Percentiles rank a stretch among this genome's conserved stretches.
phyloP scores from a whole-genome alignment of 2,888 invertebrate genomes.

The Heterodera filipjevi region DNA sequence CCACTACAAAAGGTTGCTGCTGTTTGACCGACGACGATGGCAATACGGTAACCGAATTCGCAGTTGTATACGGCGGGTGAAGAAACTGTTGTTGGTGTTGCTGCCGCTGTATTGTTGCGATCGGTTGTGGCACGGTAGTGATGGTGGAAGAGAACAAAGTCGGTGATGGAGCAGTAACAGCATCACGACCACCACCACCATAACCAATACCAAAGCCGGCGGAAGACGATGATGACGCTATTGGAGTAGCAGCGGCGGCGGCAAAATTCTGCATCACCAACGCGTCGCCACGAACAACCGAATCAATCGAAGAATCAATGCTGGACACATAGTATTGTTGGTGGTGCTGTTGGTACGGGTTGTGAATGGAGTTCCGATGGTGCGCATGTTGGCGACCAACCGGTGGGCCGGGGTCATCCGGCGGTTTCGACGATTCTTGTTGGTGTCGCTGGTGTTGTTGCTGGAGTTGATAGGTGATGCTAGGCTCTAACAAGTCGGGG shows the following conservation, averaged over 20 bases:
- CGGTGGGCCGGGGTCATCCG: slow-evolving; percentile 16
- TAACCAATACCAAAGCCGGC: background rate
- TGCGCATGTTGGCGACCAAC: background rate
- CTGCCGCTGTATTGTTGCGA: no score
- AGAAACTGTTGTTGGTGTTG: background rate
- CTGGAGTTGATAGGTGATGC: background rate
- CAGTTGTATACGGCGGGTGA: background rate
- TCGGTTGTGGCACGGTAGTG: background rate
- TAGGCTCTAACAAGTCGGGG: background rate
- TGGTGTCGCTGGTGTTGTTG: background rate
- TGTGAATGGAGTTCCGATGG: no score
- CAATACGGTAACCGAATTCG: background rate
- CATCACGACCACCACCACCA: background rate
- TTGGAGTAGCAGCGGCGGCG: background rate
- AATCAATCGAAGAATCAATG: slow-evolving; percentile 15
- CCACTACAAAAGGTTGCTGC: background rate
- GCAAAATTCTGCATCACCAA: slow-evolving; percentile 17
- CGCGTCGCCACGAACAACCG: slow-evolving; percentile 20
- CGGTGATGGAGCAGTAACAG: background rate
- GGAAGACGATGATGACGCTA: background rate
- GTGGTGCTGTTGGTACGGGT: background rate
- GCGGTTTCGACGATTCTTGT: slow-evolving; percentile 17
- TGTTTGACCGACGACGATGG: background rate
- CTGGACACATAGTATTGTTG: slow-evolving; percentile 7
- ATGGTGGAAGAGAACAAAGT: background rate